Evolutionary conservation across 2,113 vertebrate genomes (phyloP).

Genomic region (Takifugu bimaculatus): DNA sequence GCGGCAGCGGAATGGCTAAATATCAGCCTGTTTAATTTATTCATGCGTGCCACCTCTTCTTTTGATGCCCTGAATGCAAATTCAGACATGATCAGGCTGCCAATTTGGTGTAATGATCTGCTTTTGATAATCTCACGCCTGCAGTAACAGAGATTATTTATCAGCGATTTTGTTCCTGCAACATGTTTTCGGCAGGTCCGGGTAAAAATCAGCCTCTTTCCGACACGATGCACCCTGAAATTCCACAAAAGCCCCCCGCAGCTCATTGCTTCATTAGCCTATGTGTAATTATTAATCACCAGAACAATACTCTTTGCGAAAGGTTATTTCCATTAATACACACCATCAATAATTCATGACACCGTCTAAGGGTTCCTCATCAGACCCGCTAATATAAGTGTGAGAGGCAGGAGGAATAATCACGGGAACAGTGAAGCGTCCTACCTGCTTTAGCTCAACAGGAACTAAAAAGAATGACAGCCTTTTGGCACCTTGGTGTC

Average conservation of each 20-base stretch:
- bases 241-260: background rate
- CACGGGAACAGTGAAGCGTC: background rate
- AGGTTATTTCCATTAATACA: constrained; percentile 14
- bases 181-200: background rate
- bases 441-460: too few relatives aligned
- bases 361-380: background rate
- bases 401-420: background rate
- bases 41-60: constrained; percentile 76
- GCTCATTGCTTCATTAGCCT: background rate
- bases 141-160: constrained; percentile 74
- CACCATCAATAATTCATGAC: background rate
- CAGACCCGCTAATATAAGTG: background rate
- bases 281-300: background rate
- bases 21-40: constrained; percentile 82
- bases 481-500: too few relatives aligned
- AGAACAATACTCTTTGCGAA: background rate
- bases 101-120: constrained; percentile 85
- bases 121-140: constrained; percentile 87
- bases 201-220: background rate
- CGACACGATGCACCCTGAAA: background rate
- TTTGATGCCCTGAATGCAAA: constrained; percentile 82
- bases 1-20: constrained; percentile 64
- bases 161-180: constrained; percentile 8
- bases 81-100: constrained; percentile 82
- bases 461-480: too few relatives aligned